A percentile compares a stretch with the other conserved stretches of the same genome.
Evolutionary conservation across 2,113 vertebrate genomes (phyloP).

Genomic region (Chiloscyllium plagiosum): DNA sequence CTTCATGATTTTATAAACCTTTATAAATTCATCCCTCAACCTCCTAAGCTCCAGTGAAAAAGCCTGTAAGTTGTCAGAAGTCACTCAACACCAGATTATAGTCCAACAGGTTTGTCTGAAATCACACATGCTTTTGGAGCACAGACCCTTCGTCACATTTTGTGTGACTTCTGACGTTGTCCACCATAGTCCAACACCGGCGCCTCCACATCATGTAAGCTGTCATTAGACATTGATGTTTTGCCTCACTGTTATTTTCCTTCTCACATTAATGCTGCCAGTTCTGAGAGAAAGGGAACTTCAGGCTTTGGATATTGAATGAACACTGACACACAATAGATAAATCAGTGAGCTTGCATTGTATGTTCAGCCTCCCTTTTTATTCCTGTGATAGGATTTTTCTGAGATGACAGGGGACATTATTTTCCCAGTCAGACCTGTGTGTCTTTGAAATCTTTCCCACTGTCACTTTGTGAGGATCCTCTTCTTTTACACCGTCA

Average conservation of each 20-base stretch:
- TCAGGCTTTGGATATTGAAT: conserved; percentile 45
- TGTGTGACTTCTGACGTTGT: too few species aligned
- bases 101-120: too few species aligned
- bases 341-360: conserved; percentile 40
- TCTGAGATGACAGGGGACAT: conserved; percentile 56
- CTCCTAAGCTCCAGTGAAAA: too few species aligned
- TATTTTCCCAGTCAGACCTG: conserved; percentile 54
- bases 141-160: too few species aligned
- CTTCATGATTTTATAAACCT: too few species aligned
- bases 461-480: conserved; percentile 68
- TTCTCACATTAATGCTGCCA: conserved; percentile 42
- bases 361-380: conserved; percentile 33
- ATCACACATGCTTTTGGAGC: too few species aligned
- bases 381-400: conserved; percentile 50
- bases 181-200: too few species aligned
- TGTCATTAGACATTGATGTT: not conserved
- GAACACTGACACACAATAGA: conserved; percentile 46
- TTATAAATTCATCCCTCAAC: too few species aligned
- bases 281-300: conserved; percentile 41
- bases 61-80: too few species aligned
- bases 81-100: too few species aligned
- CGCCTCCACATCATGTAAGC: too few species aligned
- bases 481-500: conserved; percentile 69
- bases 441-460: conserved; percentile 63
- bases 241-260: not conserved